phyloP scores from a whole-genome alignment of 2,113 vertebrate genomes.

The Lutjanus erythropterus region DNA sequence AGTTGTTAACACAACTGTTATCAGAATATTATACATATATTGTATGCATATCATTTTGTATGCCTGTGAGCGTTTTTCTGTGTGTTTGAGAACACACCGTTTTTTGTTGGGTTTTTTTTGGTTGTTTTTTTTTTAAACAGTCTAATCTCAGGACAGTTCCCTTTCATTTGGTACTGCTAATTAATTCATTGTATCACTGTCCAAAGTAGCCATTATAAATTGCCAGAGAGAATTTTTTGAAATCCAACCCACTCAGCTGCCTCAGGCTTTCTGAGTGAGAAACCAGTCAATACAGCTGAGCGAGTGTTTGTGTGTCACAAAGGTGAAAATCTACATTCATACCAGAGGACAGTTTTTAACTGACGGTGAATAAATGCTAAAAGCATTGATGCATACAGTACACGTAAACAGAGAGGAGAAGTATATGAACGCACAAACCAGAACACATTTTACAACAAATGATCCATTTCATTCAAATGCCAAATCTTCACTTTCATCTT shows the following conservation, averaged over 20 bases:
- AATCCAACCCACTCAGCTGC: slow-evolving; percentile 74
- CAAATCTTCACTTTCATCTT: slow-evolving; percentile 25
- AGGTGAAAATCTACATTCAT: slow-evolving; percentile 81
- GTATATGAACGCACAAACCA: background rate
- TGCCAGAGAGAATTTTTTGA: slow-evolving; percentile 62
- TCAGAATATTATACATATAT: background rate
- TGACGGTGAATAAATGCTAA: slow-evolving; percentile 62
- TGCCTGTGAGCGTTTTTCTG: slow-evolving; percentile 18
- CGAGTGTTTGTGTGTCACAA: slow-evolving; percentile 68
- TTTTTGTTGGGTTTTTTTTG: too few relatives aligned
- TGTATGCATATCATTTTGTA: background rate
- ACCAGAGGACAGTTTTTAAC: slow-evolving; percentile 58
- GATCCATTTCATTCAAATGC: slow-evolving; percentile 36
- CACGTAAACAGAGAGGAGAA: slow-evolving; percentile 11
- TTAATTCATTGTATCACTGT: slow-evolving; percentile 67
- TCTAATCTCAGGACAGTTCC: slow-evolving; percentile 55
- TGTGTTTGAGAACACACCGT: slow-evolving; percentile 27
- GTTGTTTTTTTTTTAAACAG: background rate
- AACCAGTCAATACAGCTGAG: slow-evolving; percentile 72
- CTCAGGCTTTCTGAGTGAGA: slow-evolving; percentile 68
- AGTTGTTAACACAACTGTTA: background rate
- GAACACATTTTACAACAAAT: slow-evolving; percentile 21
- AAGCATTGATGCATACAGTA: slow-evolving; percentile 47
- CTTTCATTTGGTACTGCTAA: slow-evolving; percentile 63
- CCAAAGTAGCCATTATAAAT: slow-evolving; percentile 62